Percentiles rank a stretch among this genome's conserved stretches.
Evolutionary conservation across 2,797 vertebrate species (phyloP).

Genomic region (Bufotes viridis): DNA sequence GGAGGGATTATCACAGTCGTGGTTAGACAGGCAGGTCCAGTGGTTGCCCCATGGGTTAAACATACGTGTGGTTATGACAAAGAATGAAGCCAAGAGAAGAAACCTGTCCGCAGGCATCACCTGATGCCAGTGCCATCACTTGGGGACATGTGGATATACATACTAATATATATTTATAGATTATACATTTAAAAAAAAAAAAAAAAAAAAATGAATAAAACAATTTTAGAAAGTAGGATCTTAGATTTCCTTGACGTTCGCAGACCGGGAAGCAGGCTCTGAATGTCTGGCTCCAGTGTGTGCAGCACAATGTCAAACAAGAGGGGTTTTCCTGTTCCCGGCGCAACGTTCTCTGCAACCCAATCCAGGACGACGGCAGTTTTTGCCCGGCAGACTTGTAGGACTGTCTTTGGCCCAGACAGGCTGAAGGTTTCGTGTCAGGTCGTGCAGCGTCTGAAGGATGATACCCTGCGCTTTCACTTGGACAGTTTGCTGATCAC

Average conservation of each 20-base stretch:
- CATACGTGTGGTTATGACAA: neutral
- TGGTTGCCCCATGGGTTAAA: neutral
- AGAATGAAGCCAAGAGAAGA: slow-evolving; percentile 1
- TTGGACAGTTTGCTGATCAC: slow-evolving; percentile 66
- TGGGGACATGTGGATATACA: slow-evolving; percentile 29
- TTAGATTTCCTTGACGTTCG: slow-evolving; percentile 31
- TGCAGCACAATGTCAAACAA: slow-evolving; percentile 27
- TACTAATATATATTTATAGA: slow-evolving; percentile 53
- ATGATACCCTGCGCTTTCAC: neutral
- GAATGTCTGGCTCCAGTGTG: slow-evolving; percentile 54
- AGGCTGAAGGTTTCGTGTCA: neutral
- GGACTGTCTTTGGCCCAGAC: slow-evolving; percentile 3
- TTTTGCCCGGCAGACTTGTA: neutral
- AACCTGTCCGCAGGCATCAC: slow-evolving; percentile 19
- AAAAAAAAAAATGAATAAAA: slow-evolving; percentile 55
- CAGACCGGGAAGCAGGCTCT: slow-evolving; percentile 36
- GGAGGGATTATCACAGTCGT: neutral
- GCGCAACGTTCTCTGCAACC: slow-evolving; percentile 26
- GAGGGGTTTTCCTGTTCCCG: slow-evolving; percentile 11
- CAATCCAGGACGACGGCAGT: slow-evolving; percentile 21
- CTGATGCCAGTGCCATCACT: slow-evolving; percentile 21
- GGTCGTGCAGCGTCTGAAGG: neutral
- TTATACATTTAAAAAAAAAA: slow-evolving; percentile 53
- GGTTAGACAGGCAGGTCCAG: slow-evolving; percentile 5
- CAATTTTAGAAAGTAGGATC: slow-evolving; percentile 52